Conservation (phyloP, 2,797 vertebrate species). For the Corythornis leucogaster region DNA sequence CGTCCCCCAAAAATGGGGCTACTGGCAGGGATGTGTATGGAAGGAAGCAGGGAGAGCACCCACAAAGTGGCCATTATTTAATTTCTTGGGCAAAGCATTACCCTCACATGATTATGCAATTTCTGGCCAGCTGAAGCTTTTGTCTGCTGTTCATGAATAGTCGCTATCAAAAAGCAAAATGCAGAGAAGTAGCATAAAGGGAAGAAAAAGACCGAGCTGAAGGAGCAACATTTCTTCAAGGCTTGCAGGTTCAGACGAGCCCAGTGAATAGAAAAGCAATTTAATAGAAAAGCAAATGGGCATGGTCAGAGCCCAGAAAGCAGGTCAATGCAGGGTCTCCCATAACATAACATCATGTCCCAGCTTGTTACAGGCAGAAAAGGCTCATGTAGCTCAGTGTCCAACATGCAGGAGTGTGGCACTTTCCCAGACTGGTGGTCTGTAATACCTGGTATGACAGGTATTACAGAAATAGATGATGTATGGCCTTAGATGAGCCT, state of each 20-base stretch:
- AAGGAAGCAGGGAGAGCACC: background rate
- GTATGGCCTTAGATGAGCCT: background rate
- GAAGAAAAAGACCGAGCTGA: background rate
- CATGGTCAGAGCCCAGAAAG: background rate
- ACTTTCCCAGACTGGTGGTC: background rate
- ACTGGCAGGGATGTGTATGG: background rate
- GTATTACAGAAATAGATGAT: background rate
- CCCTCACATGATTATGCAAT: background rate
- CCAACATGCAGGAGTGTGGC: background rate
- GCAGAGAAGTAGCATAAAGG: background rate
- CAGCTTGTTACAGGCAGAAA: background rate
- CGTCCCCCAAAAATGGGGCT: background rate
- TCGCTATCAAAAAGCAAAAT: background rate
- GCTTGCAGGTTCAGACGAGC: constrained; percentile 39
- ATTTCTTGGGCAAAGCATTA: background rate
- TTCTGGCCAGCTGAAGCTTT: background rate
- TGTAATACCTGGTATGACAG: background rate
- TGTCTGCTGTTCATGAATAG: background rate
- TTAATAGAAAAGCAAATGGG: background rate
- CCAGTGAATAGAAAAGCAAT: background rate
- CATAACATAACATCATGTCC: background rate
- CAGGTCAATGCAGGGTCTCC: background rate
- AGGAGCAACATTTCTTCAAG: background rate
- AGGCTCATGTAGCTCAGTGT: fast-evolving
- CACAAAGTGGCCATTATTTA: background rate